These are phyloP conservation scores for Margarornis squamiger DNA, from an alignment of 2,797 vertebrate genomes.

Conservation along the genomic window DNA sequence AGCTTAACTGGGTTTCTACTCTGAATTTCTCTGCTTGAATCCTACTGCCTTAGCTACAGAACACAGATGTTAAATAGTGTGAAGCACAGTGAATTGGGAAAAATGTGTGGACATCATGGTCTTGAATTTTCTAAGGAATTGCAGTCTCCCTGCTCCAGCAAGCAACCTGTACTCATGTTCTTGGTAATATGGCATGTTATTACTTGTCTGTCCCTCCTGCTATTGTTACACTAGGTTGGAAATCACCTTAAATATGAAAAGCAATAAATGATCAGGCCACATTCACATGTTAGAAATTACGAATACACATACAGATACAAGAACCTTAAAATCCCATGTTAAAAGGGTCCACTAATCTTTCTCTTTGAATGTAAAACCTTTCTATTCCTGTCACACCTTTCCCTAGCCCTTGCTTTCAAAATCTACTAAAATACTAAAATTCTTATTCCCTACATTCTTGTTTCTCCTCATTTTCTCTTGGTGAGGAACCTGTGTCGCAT, in stretches of 20 bases:
- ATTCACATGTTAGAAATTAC: neutral
- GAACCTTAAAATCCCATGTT: neutral
- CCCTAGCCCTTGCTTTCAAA: neutral
- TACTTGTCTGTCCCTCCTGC: neutral
- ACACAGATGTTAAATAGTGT: too few relatives aligned
- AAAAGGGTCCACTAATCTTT: neutral
- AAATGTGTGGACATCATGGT: too few relatives aligned
- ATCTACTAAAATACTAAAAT: neutral
- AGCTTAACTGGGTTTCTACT: neutral
- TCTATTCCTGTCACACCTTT: neutral
- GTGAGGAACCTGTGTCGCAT: neutral
- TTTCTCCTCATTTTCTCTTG: neutral
- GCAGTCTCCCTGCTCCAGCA: neutral
- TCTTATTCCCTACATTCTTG: neutral
- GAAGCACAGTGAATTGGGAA: too few relatives aligned
- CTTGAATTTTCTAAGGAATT: neutral
- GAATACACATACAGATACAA: neutral
- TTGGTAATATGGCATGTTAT: neutral
- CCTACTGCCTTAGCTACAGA: too few relatives aligned
- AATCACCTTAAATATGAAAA: neutral
- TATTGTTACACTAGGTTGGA: neutral
- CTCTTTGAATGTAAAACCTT: neutral
- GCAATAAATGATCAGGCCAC: neutral
- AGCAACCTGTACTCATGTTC: neutral
- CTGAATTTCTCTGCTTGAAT: neutral